Conservation (phyloP, 2,113 vertebrate genomes). For the Pelobates fuscus region DNA sequence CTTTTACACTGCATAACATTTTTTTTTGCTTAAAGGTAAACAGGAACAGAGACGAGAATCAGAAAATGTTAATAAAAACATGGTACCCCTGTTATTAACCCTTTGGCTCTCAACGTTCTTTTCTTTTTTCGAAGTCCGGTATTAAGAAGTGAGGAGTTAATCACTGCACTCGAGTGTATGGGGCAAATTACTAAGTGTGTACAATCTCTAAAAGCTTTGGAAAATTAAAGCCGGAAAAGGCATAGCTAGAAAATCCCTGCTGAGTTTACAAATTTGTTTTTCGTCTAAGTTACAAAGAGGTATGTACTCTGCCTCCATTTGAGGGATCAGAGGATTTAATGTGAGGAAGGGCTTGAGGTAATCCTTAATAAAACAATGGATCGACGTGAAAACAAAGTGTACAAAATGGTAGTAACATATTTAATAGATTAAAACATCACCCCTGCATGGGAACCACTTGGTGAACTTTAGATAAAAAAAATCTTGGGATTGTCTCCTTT, state of each 20-base stretch:
- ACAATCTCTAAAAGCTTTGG: not conserved
- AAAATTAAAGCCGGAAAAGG: constrained; percentile 32
- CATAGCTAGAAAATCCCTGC: constrained; percentile 18
- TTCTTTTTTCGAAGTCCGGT: no score
- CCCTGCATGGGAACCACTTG: not conserved
- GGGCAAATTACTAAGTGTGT: constrained; percentile 13
- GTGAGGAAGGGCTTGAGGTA: not conserved
- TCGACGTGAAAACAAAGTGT: not conserved
- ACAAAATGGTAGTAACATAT: not conserved
- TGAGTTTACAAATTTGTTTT: constrained; percentile 45
- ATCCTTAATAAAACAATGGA: constrained; percentile 12
- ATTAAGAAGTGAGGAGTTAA: constrained; percentile 1
- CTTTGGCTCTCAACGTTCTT: no score
- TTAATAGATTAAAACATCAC: constrained; percentile 1
- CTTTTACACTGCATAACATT: no score
- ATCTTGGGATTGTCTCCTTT: not conserved
- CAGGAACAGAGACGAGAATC: no score
- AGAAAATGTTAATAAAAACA: no score
- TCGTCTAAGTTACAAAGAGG: constrained; percentile 18
- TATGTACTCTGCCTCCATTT: constrained; percentile 4
- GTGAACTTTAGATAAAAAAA: not conserved
- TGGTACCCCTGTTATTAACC: no score
- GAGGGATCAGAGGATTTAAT: constrained; percentile 29
- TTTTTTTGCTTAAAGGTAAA: no score
- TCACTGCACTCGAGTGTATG: constrained; percentile 6